Conservation (phyloP, 2,113 vertebrate species). For the Centrocercus urophasianus region DNA sequence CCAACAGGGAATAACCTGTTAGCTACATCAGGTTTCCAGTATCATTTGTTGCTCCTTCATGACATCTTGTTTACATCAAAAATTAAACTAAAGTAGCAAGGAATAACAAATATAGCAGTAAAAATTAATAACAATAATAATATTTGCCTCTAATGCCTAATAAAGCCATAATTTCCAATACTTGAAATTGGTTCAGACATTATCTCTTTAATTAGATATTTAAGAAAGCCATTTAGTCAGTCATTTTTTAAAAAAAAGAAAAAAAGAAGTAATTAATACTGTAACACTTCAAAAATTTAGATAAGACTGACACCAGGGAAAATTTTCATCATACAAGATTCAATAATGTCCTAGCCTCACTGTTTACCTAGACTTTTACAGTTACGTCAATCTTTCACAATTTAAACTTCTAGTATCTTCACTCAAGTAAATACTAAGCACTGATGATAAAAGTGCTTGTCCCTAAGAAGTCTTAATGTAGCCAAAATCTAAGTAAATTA, state of each 20-base stretch:
- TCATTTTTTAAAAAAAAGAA: background rate
- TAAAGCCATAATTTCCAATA: background rate
- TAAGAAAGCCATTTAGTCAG: background rate
- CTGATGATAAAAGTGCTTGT: background rate
- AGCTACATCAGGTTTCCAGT: background rate
- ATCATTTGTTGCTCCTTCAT: conserved; percentile 19
- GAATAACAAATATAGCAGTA: background rate
- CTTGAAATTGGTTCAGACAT: background rate
- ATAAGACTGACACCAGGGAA: background rate
- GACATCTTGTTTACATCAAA: conserved; percentile 21
- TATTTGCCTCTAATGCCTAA: background rate
- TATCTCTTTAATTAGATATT: background rate
- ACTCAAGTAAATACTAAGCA: background rate
- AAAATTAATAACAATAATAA: background rate
- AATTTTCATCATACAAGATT: background rate
- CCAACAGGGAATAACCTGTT: conserved; percentile 38
- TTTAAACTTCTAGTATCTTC: background rate
- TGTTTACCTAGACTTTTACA: background rate
- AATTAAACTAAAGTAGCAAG: background rate
- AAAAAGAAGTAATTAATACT: background rate
- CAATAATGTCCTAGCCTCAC: background rate
- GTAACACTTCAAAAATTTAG: background rate
- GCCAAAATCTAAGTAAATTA: background rate
- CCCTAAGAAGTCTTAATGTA: background rate
- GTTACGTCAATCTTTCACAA: background rate